Evolutionary conservation across 2,113 vertebrate species (phyloP), one percentile per base, ranked within the genome.

Genomic region (Cavia aperea): DNA sequence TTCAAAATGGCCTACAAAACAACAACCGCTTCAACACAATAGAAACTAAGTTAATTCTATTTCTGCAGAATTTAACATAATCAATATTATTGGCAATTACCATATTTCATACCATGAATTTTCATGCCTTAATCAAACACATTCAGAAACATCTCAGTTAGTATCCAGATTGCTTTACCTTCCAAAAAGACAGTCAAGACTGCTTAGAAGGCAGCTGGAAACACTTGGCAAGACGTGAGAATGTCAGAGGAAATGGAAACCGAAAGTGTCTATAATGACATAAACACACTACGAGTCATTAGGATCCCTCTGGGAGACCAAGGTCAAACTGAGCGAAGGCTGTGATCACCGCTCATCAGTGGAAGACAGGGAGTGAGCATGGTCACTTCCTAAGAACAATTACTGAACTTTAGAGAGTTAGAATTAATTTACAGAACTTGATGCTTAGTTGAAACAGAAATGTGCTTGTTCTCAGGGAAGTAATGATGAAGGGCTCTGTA

Each of bases 271-370:
- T 88, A 51, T n/a, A 91, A 94, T 68, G 72, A 77, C 89, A 90
- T 93, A 88, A 26, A 97, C 75, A 18, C 10, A 92, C 84, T 14
- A 43, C 36, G 43, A 86, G 23, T 92, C 79, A 93, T 95, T 96
- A 95, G 73, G 63, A 65, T 63, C 89, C 10, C 31, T 73, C 86
- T 88, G 86, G 91, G 95, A 92, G 33, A 24, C 56, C 82, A 86
- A 97, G 96, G 97, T 97, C 94, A 97, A 10, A 9, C 66, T 93
- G 94, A 94, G 92, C 12, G 12, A 88, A 96, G 66, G 85, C 39
- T 39, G 39, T 39, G 49, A 85, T 95, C 90, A 95, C 90, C 93
- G 93, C 95, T 97, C 97, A 97, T 96, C 95, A 96, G 93, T 95
- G 95, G 73, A 86, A 97, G 90, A 93, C 92, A 83, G 92, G 54